Percentiles rank a stretch among this genome's conserved stretches.
Evolutionary conservation across 1,140 invertebrate species (phyloP).

Genomic region (Drosophila varians): DNA sequence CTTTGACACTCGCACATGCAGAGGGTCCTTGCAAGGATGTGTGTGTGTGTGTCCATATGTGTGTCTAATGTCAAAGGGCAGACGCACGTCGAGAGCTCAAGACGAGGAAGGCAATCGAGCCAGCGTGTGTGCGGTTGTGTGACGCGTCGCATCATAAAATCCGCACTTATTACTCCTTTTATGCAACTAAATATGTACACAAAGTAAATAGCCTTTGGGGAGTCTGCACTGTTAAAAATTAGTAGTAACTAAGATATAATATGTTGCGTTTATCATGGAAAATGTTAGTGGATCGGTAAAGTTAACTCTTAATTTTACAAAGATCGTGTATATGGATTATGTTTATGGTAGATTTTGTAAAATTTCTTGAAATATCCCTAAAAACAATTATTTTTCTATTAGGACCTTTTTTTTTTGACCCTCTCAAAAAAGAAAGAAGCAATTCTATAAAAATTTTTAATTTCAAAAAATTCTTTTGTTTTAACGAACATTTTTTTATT

Average conservation of each 20-base stretch:
- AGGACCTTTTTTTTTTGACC: too few species aligned
- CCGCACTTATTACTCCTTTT: constrained; percentile 76
- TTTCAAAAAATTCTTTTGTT: too few species aligned
- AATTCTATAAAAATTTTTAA: too few species aligned
- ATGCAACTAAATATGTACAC: constrained; percentile 61
- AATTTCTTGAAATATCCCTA: too few species aligned
- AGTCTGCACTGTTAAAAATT: not conserved
- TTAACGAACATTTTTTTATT: too few species aligned
- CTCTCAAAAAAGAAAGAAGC: too few species aligned
- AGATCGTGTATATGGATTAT: too few species aligned
- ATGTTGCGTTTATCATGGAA: not conserved
- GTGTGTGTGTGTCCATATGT: constrained; percentile 17
- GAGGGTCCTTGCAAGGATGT: constrained; percentile 32
- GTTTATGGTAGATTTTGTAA: too few species aligned
- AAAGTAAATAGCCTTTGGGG: constrained; percentile 60
- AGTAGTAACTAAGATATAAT: not conserved
- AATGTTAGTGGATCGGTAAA: too few species aligned
- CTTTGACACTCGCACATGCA: constrained; percentile 51
- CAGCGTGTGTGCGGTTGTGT: constrained; percentile 6
- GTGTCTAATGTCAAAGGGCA: constrained; percentile 65
- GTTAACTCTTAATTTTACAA: too few species aligned
- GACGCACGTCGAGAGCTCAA: constrained; percentile 45
- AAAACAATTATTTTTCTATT: too few species aligned
- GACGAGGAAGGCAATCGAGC: constrained; percentile 13
- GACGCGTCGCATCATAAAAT: constrained; percentile 70